phyloP scores from a whole-genome alignment of 2,888 invertebrate genomes.

The Andrena marginata region DNA sequence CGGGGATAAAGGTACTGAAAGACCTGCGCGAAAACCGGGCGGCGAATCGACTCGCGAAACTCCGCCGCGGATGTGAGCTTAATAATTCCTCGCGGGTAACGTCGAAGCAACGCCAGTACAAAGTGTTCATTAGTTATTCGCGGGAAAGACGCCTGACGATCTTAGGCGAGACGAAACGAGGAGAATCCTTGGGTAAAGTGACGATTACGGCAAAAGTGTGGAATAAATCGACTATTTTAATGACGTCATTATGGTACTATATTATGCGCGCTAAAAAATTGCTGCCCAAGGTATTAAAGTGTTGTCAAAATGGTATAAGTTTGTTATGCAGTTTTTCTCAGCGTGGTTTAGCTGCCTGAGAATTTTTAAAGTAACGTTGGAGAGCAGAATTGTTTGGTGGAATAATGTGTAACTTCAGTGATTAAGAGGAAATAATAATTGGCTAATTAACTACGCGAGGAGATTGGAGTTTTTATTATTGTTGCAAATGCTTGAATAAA shows the following conservation, averaged over 20 bases:
- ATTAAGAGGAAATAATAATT: too few relatives aligned
- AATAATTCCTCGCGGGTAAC: conserved; percentile 11
- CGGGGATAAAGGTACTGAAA: conserved; percentile 18
- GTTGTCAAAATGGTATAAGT: neutral
- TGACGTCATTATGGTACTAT: neutral
- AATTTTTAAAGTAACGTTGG: too few relatives aligned
- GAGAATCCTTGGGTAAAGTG: neutral
- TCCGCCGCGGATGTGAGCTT: neutral
- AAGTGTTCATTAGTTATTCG: conserved; percentile 12
- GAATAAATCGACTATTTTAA: conserved; percentile 27
- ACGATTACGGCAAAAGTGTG: conserved; percentile 8
- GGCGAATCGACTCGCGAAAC: conserved; percentile 9
- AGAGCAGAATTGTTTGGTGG: too few relatives aligned
- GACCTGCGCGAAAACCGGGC: neutral
- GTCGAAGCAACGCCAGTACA: neutral
- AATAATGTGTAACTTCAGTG: too few relatives aligned
- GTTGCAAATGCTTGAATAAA: too few relatives aligned
- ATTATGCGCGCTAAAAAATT: neutral
- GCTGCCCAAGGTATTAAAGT: neutral
- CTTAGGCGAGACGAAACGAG: conserved; percentile 14
- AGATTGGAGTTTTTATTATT: too few relatives aligned
- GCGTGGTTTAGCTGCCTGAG: neutral
- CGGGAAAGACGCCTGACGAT: conserved; percentile 6
- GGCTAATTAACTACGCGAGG: too few relatives aligned
- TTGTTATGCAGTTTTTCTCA: neutral